Evolutionary conservation across 2,888 invertebrate species (phyloP).

Genomic region (Synergus umbraculus): DNA sequence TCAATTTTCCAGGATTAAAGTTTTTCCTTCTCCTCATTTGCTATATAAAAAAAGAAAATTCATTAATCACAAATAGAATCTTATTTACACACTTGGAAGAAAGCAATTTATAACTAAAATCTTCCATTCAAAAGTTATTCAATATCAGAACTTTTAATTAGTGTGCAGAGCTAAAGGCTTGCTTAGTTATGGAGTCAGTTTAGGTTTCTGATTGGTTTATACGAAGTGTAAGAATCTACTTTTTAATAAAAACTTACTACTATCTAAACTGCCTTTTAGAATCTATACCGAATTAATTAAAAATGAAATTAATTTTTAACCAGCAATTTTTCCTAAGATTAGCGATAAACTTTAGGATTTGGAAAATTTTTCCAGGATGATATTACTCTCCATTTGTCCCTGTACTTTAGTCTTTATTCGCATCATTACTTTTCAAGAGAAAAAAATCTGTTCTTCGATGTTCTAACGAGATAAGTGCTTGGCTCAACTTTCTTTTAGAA

Average conservation of each 20-base stretch:
- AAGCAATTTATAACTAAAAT: background rate
- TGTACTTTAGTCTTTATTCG: too few relatives aligned
- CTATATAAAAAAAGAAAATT: too few relatives aligned
- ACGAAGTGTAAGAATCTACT: too few relatives aligned
- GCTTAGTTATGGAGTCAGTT: background rate
- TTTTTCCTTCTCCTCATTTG: background rate
- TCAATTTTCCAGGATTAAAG: background rate
- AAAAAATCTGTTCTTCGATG: background rate
- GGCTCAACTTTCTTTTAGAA: background rate
- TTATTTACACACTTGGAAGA: background rate
- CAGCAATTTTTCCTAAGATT: too few relatives aligned
- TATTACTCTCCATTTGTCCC: background rate
- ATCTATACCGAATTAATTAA: too few relatives aligned
- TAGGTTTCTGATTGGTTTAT: too few relatives aligned
- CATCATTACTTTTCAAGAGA: background rate
- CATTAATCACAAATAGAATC: background rate
- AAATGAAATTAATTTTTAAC: too few relatives aligned
- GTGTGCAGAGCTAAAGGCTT: slow-evolving; percentile 2
- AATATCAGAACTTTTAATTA: slow-evolving; percentile 25
- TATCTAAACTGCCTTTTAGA: too few relatives aligned
- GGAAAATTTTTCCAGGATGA: too few relatives aligned
- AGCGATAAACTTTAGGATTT: too few relatives aligned
- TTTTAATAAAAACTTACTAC: too few relatives aligned
- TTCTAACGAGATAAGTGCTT: background rate
- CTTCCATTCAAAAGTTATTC: background rate